Conservation (phyloP, 2,113 vertebrate species). For the Zosterops pallidus region DNA sequence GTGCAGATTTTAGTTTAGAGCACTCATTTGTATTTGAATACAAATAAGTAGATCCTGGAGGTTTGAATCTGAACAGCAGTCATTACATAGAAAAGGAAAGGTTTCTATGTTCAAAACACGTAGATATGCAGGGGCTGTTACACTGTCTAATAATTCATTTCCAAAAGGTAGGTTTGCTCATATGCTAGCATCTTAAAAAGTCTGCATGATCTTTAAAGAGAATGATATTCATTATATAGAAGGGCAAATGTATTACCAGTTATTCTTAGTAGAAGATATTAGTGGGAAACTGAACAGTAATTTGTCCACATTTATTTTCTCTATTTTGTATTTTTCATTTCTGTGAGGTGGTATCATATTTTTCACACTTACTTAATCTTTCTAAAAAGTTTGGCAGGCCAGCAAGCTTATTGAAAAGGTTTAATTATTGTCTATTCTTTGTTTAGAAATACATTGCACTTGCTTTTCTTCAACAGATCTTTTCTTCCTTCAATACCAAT, state of each 20-base stretch:
- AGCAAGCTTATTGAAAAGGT: not conserved
- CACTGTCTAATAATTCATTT: not conserved
- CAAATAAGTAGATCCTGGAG: not conserved
- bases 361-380: not conserved
- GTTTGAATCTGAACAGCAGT: not conserved
- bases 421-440: not conserved
- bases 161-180: not conserved
- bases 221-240: not conserved
- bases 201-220: not conserved
- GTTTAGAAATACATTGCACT: not conserved
- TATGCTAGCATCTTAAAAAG: not conserved
- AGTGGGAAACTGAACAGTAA: not conserved
- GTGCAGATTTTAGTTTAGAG: not conserved
- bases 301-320: not conserved
- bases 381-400: not conserved
- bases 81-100: not conserved
- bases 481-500: conserved; percentile 19
- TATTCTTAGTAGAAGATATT: not conserved
- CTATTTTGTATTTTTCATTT: not conserved
- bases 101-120: not conserved
- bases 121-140: not conserved
- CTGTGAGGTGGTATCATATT: not conserved
- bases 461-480: conserved; percentile 4
- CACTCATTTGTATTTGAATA: not conserved
- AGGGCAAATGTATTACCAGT: not conserved